Conservation (phyloP, 2,113 vertebrate genomes). For the Vicugna pacos region DNA sequence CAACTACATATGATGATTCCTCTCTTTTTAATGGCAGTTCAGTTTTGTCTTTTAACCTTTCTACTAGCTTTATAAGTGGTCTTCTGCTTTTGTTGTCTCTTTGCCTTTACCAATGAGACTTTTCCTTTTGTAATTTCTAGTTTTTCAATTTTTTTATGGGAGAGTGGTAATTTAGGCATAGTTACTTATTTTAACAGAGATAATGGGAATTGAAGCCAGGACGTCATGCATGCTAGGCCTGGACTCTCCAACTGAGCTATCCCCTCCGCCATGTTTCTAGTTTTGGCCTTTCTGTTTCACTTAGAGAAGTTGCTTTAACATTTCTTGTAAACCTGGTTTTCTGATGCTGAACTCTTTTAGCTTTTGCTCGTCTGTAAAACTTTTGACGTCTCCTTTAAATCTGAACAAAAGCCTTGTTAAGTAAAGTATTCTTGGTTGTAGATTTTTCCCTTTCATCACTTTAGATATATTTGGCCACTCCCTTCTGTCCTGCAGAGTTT, state of each 20-base stretch:
- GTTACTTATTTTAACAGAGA: too few species aligned
- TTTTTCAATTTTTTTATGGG: too few species aligned
- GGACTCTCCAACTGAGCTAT: too few species aligned
- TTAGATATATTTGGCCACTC: background rate
- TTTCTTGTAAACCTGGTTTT: background rate
- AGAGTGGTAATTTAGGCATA: too few species aligned
- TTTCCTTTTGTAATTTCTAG: background rate
- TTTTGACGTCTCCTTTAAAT: background rate
- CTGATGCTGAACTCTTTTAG: background rate
- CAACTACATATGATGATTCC: background rate
- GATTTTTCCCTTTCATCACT: background rate
- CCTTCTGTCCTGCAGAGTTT: background rate
- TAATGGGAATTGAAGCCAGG: too few species aligned
- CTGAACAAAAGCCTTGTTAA: background rate
- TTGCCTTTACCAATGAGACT: too few species aligned
- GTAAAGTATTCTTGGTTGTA: background rate
- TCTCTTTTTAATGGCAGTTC: background rate
- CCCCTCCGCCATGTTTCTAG: background rate
- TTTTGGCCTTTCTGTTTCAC: background rate
- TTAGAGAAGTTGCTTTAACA: background rate
- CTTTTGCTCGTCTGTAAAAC: background rate
- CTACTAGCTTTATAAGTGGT: background rate
- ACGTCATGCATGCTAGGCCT: too few species aligned
- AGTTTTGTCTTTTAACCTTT: background rate
- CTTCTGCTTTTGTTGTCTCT: too few species aligned